Percentiles rank a stretch among this genome's conserved stretches.
Conservation (phyloP, 2,888 invertebrate genomes). For the Pseudococcus longispinus region DNA sequence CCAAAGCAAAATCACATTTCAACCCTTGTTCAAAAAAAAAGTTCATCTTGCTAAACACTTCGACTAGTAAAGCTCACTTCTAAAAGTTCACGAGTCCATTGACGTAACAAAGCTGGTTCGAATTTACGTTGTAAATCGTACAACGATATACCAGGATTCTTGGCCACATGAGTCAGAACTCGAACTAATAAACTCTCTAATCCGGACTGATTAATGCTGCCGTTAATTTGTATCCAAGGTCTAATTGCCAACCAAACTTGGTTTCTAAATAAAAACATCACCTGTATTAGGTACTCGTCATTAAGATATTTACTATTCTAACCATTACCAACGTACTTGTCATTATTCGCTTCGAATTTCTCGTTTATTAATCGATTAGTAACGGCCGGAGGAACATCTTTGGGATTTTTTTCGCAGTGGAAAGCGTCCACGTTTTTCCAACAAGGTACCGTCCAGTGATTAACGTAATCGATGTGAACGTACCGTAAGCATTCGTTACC, state of each 20-base stretch:
- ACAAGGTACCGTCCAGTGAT: constrained; percentile 20
- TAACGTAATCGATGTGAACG: constrained; percentile 35
- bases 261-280: neutral
- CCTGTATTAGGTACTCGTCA: neutral
- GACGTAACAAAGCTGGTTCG: constrained; percentile 71
- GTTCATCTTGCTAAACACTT: neutral
- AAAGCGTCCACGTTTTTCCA: constrained; percentile 32
- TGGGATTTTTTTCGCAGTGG: neutral
- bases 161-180: constrained; percentile 71
- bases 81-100: constrained; percentile 69
- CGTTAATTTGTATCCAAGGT: constrained; percentile 80
- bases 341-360: constrained; percentile 67
- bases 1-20: neutral
- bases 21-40: neutral
- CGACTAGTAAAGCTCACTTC: constrained; percentile 65
- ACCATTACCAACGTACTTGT: neutral
- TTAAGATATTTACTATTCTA: neutral
- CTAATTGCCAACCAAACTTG: constrained; percentile 63
- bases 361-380: constrained; percentile 60
- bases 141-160: constrained; percentile 69
- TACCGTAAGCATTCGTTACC: constrained; percentile 1
- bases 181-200: constrained; percentile 75
- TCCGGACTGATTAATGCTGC: constrained; percentile 72
- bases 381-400: neutral
- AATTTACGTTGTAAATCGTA: constrained; percentile 69